Base-by-base conservation (phyloP, 2,797 vertebrate genomes). In the Heliangelus exortis region DNA sequence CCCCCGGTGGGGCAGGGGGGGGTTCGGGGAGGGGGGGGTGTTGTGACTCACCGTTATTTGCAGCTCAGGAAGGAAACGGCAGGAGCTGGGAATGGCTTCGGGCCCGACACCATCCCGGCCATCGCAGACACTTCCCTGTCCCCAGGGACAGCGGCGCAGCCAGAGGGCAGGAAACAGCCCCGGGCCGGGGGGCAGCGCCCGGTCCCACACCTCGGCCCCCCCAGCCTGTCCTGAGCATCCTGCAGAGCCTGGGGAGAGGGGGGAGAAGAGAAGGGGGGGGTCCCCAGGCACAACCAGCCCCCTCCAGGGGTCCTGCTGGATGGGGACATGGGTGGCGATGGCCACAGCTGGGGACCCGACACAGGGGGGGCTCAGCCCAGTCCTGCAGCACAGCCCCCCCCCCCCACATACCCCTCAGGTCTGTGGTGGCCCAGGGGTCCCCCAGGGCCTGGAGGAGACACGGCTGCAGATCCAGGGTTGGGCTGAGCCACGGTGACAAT, bases 41-140 rank as follows among this genome's bases (percentile, higher is more conserved):
- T 20, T 22, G 62, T 80, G 91, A 93, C 78, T 95, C 94, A 91
- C 71, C 2, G 71, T 82, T 96, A 91, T 96, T 96, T 92, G 88
- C 92, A 29, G 92, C 79, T 95, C 94, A 85, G 94, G 95, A 95
- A 94, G 95, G 94, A 96, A 96, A 84, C 86, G 11, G 57, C 85
- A 48, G 95, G 76, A 92, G 94, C 88, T 28, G 91, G 62, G 91
- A 92, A 57, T 29, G 87, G 93, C 62, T 90, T 62, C 34, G 5
- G 88, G 92, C 68, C 55, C 43, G 79, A 73, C 92, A 87, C 79
- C 79, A 47, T 67, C 85, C 28, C 51, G 3, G 34, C 50, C 85
- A 83, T 15, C 86, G 45, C 92, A 69, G 90, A 90, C 94, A 73
- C 95, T 54, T 82, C 80, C 72, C 61, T 7, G 41, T 82, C 88